Evolutionary conservation across 2,888 invertebrate species (phyloP), one percentile per base, ranked within the genome.

Genomic region (Cremastinae sp.): DNA sequence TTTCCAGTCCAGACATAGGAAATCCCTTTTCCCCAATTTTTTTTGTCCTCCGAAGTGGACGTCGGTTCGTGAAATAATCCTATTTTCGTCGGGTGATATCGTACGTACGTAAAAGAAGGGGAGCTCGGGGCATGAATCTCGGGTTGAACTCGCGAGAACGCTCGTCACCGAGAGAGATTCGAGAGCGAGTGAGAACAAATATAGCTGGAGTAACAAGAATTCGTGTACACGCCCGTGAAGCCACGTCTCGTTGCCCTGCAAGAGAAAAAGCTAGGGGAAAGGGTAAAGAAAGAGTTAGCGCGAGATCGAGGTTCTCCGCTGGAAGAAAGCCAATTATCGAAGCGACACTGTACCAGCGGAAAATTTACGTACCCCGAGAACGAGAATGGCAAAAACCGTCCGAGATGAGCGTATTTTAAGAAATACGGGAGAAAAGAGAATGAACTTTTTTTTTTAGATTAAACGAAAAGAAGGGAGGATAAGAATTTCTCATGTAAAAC

Each of bases 321-420:
- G 86, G 85, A 84, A 53, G 18, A 55, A 62, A 68, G 83, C 86
- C 86, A 86, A 83, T 83, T 81, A 82, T 80, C 75, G 74, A 58
- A 14, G 28, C 22, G 58, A 9, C 45, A 41, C 70, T 62, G 41
- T 70, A 73, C 45, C 37, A 43, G 65, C 47, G 51, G 61, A 71
- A 78, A 80, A 83, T 80, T 77, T 78, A 79, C 69, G 78, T 75
- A 72, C 70, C 78, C 64, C 45, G 41, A 47, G 43, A n/a, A 41
- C 41, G 43, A 28, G 53, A 58, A 35, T 14, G 39, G 20, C 41
- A n/a, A 4, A 51, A 12, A 28, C n/a, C 0, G 53, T n/a, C 10
- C 12, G n/a, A 8, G 35, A 14, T 2, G 35, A 7, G n/a, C 7
- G 28, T 2, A 55, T 14, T 12, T 28, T 1, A 16, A 35, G 35